Percentiles rank a stretch among this genome's conserved stretches.
Conservation (phyloP, 2,113 vertebrate species). For the Hippotragus niger region DNA sequence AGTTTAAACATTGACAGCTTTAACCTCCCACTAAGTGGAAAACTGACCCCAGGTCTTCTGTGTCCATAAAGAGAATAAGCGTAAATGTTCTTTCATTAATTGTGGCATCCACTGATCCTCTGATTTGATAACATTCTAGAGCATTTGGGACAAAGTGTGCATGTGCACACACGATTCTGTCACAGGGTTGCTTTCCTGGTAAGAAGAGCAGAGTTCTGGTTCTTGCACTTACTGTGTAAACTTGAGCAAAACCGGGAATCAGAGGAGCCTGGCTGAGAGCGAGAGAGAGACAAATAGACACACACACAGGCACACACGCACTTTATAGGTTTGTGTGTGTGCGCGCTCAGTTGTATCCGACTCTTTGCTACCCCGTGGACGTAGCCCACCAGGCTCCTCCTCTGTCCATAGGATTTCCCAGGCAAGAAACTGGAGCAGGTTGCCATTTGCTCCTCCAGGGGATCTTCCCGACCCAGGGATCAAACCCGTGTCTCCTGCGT, state of each 20-base stretch:
- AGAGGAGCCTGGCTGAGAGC: not conserved
- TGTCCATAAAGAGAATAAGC: not conserved
- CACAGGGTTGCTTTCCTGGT: not conserved
- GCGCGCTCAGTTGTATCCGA: fast-evolving
- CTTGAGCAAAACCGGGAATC: not conserved
- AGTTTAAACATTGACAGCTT: not conserved
- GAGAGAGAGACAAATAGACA: not conserved
- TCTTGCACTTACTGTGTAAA: not conserved
- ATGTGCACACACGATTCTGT: fast-evolving
- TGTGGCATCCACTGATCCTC: not conserved
- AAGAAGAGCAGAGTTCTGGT: not conserved
- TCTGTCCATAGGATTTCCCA: not conserved
- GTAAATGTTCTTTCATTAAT: not conserved
- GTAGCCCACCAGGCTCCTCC: not conserved
- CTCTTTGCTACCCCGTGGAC: not conserved
- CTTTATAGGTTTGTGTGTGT: not conserved
- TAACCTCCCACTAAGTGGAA: not conserved
- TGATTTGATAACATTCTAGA: not conserved
- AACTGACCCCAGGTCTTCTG: not conserved
- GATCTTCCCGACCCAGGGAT: not conserved
- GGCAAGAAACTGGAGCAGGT: not conserved
- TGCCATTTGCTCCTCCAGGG: not conserved
- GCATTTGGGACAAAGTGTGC: not conserved
- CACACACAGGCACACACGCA: not conserved
- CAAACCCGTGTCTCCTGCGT: not conserved